phyloP scores from a whole-genome alignment of 2,113 vertebrate species.

The Gallinago media region DNA sequence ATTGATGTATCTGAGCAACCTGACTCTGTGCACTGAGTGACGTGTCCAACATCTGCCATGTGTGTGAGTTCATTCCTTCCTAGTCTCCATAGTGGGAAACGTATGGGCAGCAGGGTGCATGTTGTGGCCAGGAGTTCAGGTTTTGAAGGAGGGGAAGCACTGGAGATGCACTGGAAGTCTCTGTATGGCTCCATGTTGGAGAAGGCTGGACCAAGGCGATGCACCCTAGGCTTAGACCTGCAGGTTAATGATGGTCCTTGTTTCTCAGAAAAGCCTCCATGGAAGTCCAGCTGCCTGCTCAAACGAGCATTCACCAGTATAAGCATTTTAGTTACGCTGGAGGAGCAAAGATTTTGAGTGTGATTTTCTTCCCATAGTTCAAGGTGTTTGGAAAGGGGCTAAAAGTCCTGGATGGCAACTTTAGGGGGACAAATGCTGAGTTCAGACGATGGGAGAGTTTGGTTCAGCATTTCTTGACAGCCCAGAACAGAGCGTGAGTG shows the following conservation, averaged over 20 bases:
- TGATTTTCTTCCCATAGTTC: background rate
- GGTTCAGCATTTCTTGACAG: background rate
- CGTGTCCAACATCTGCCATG: accelerated
- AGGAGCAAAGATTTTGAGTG: background rate
- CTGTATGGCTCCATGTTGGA: background rate
- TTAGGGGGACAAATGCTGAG: background rate
- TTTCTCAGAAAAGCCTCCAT: background rate
- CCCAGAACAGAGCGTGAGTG: background rate
- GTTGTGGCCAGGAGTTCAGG: accelerated
- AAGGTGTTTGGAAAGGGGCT: background rate
- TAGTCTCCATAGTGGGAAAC: background rate
- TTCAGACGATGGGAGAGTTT: background rate
- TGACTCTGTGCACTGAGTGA: background rate
- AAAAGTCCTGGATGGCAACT: background rate
- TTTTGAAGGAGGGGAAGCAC: background rate
- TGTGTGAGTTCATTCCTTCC: background rate
- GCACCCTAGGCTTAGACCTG: accelerated
- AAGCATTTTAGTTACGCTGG: background rate
- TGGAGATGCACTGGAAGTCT: background rate
- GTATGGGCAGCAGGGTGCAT: background rate
- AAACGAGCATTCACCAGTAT: background rate
- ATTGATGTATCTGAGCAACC: background rate
- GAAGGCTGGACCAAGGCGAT: background rate
- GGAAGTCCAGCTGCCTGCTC: background rate
- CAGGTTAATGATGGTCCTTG: background rate